Percentiles rank a stretch among this genome's conserved stretches.
Evolutionary conservation across 1,140 invertebrate genomes (phyloP).

Genomic region (Drosophila pachea): DNA sequence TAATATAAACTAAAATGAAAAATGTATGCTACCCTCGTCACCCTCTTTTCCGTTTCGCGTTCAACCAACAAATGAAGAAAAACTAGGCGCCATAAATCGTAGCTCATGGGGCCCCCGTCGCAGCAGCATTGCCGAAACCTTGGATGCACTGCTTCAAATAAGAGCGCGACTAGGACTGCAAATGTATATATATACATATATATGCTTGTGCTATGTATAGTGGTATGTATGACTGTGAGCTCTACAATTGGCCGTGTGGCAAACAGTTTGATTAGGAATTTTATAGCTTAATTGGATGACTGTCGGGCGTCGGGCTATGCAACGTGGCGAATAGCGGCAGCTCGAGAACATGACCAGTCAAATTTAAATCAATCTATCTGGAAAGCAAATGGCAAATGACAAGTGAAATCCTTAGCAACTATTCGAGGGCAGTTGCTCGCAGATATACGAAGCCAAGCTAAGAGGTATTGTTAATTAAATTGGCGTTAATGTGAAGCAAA

Average conservation of each 20-base stretch:
- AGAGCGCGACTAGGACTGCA: constrained; percentile 20
- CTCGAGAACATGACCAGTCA: constrained; percentile 11
- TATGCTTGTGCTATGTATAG: constrained; percentile 23
- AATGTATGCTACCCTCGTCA: constrained; percentile 55
- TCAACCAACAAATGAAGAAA: constrained; percentile 63
- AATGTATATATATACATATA: constrained; percentile 38
- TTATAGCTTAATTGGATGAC: constrained; percentile 76
- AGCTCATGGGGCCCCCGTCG: constrained; percentile 38
- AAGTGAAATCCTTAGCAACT: constrained; percentile 42
- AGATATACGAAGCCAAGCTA: not conserved
- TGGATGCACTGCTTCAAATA: constrained; percentile 38
- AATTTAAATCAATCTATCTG: constrained; percentile 16
- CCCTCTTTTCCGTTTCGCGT: constrained; percentile 23
- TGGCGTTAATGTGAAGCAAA: constrained; percentile 13
- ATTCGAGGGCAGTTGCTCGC: constrained; percentile 3
- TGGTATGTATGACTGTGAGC: constrained; percentile 18
- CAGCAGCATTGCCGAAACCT: constrained; percentile 21
- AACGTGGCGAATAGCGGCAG: constrained; percentile 24
- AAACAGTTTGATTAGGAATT: constrained; percentile 76
- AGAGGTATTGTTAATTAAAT: constrained; percentile 12
- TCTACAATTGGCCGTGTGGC: constrained; percentile 66
- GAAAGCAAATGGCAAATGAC: constrained; percentile 1
- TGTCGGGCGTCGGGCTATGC: constrained; percentile 50
- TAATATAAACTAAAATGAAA: constrained; percentile 77
- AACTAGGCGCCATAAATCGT: constrained; percentile 73